Evolutionary conservation across 2,113 vertebrate genomes (phyloP), one percentile per base, ranked within the genome.

Genomic region (Pandion haliaetus): DNA sequence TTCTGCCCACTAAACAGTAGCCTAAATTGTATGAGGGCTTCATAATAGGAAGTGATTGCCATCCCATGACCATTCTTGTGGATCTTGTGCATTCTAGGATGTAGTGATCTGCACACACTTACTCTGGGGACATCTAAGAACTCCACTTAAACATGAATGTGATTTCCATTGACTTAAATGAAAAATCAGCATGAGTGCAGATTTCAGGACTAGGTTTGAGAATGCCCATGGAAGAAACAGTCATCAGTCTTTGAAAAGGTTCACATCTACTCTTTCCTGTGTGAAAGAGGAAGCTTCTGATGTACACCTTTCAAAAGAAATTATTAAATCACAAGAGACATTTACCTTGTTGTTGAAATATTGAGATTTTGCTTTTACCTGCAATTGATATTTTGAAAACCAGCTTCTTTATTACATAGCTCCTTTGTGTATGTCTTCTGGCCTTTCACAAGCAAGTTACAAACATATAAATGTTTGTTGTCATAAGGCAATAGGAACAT

Each of bases 141-240:
- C 6, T 59, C 7, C 14, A n/a, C 0, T 0, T n/a, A 34, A 26
- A 25, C 7, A 10, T 14, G 3, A 74, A 44, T 10, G 12, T 65
- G 2, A 9, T 12, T 59, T 86, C 14, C n/a, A 72, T 7, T 79
- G 26, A 23, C 6, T 31, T 55, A 76, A 49, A 49, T 36, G 17
- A 88, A 86, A 86, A 57, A 38, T 57, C 32, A 81, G 5, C 17
- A 17, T 28, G 5, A 58, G 4, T 40, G 9, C 8, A 59, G 50
- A 17, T 70, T 88, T 77, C 69, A 84, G 42, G 34, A 36, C 21
- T 49, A 42, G 9, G 5, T 74, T 62, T 71, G 59, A 88, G 11
- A 10, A 74, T 6, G 10, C 52, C 31, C 11, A 8, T 1, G 20
- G 24, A 66, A 79, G 18, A 74, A 73, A 71, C 15, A 14, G 32